Evolutionary conservation across 1,140 invertebrate genomes (phyloP).

Genomic region (Rhagoletis zephyria): DNA sequence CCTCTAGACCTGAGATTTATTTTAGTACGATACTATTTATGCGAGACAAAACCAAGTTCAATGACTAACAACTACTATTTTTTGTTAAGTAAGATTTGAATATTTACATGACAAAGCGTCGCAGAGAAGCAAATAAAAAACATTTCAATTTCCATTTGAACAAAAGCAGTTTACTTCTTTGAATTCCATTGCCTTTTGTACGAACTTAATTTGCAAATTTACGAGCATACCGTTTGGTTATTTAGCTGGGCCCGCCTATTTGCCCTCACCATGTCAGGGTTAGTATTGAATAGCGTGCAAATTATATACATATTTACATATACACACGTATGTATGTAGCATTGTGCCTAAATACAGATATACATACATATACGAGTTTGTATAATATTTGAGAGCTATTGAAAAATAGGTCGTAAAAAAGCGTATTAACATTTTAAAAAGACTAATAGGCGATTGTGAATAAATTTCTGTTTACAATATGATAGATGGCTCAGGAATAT

Average conservation of each 20-base stretch:
- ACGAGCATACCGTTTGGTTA: not conserved
- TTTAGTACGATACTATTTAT: not conserved
- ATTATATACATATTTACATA: not conserved
- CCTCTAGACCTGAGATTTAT: not conserved
- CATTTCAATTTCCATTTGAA: not conserved
- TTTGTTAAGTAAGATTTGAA: not conserved
- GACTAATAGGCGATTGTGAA: conserved; percentile 9
- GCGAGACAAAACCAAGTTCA: not conserved
- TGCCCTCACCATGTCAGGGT: conserved; percentile 5
- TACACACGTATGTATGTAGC: not conserved
- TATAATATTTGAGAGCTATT: not conserved
- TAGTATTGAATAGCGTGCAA: conserved; percentile 4
- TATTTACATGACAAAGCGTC: conserved; percentile 15
- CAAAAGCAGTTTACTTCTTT: not conserved
- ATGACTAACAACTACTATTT: conserved; percentile 3
- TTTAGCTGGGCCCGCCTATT: conserved; percentile 5
- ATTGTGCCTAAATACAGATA: too few species aligned
- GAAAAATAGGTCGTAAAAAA: not conserved
- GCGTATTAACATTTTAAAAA: not conserved
- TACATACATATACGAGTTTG: not conserved
- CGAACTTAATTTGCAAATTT: conserved; percentile 5
- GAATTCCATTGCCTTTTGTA: not conserved
- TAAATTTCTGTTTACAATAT: not conserved
- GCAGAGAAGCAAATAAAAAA: not conserved
- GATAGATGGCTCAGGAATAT: not conserved